Percentiles rank a stretch among this genome's conserved stretches.
Evolutionary conservation across 2,888 invertebrate species (phyloP).

Genomic region (Pachymerium ferrugineum): DNA sequence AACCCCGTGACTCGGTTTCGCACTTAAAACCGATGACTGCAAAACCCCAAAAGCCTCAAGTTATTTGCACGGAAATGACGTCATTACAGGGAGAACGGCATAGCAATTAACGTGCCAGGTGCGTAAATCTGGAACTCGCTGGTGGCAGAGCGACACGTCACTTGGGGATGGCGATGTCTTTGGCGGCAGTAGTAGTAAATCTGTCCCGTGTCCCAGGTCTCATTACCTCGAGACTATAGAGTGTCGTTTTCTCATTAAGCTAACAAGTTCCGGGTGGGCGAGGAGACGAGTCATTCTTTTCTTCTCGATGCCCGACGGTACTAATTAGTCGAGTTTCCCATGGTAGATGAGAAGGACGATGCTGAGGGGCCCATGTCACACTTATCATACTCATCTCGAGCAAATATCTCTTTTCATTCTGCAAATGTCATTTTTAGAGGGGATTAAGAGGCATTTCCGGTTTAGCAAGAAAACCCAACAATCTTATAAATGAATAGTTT

Average conservation of each 20-base stretch:
- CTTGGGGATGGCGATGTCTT: neutral
- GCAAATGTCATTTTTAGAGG: too few species aligned
- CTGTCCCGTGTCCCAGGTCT: constrained; percentile 19
- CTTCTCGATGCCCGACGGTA: constrained; percentile 4
- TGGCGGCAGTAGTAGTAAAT: constrained; percentile 5
- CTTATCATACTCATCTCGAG: neutral
- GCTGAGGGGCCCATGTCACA: neutral
- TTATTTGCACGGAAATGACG: constrained; percentile 15
- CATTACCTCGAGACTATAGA: constrained; percentile 15
- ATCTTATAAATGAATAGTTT: too few species aligned
- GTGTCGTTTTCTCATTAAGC: constrained; percentile 27
- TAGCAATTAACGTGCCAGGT: constrained; percentile 17
- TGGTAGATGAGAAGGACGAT: neutral
- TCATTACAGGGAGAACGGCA: neutral
- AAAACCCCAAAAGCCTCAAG: constrained; percentile 2
- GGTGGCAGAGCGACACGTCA: neutral
- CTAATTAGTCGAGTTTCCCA: constrained; percentile 11
- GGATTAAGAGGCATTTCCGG: too few species aligned
- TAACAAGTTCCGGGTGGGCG: constrained; percentile 24
- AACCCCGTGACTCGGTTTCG: constrained; percentile 6
- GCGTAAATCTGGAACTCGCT: constrained; percentile 11
- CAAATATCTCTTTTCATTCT: too few species aligned
- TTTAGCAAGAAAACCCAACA: too few species aligned
- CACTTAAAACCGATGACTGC: neutral
- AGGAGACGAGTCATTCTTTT: constrained; percentile 4